Evolutionary conservation across 2,113 vertebrate species (phyloP).

Genomic region (Cardinalis cardinalis): DNA sequence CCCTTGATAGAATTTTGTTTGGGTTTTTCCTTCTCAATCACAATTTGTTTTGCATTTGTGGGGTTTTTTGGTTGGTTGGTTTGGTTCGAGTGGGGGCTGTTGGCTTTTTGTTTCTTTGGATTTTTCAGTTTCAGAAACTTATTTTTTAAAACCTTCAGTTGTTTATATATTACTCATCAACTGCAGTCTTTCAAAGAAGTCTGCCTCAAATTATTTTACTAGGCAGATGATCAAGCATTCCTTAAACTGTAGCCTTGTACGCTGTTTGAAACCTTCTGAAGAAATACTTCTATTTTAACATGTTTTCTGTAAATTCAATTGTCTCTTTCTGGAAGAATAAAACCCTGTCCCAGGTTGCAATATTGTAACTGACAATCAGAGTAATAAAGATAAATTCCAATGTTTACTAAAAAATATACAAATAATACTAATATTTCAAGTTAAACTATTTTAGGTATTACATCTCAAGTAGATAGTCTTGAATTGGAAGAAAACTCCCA

Average conservation of each 20-base stretch:
- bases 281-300: background rate
- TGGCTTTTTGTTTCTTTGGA: background rate
- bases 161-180: background rate
- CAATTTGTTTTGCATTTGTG: background rate
- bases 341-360: background rate
- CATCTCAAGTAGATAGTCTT: background rate
- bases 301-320: background rate
- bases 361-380: background rate
- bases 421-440: background rate
- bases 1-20: background rate
- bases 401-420: background rate
- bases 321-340: background rate
- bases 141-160: background rate
- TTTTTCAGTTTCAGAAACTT: background rate
- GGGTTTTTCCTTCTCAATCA: background rate
- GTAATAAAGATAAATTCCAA: background rate
- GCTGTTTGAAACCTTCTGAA: background rate
- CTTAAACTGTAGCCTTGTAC: background rate
- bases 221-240: background rate
- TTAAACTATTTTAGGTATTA: background rate
- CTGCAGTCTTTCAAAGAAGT: background rate
- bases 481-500: background rate
- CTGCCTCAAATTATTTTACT: background rate
- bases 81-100: background rate
- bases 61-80: fast-evolving